Percentiles rank a stretch among this genome's conserved stretches.
phyloP scores from a whole-genome alignment of 2,113 vertebrate species.

The Puffinus mauretanicus region DNA sequence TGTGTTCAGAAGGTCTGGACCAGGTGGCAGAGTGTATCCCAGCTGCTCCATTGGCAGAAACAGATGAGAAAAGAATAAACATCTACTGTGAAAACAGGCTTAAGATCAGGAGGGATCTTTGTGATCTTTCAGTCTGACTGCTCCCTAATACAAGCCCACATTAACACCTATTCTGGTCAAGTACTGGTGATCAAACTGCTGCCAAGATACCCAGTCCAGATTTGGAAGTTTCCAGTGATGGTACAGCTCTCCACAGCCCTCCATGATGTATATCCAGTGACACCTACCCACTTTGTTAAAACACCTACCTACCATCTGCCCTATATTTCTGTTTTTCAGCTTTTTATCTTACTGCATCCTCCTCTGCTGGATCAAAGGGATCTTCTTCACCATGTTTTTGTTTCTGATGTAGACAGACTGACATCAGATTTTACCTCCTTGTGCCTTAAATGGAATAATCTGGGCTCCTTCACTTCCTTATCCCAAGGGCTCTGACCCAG shows the following conservation, averaged over 20 bases:
- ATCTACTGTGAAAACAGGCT: background rate
- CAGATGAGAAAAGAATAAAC: background rate
- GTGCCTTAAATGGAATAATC: background rate
- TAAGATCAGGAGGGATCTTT: background rate
- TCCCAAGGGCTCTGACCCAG: background rate
- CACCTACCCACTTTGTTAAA: background rate
- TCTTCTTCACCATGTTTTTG: background rate
- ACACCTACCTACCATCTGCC: background rate
- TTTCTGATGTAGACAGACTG: background rate
- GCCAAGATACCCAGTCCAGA: background rate
- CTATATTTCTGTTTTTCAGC: background rate
- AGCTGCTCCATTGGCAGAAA: background rate
- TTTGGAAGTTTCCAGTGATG: background rate
- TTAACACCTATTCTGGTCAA: background rate
- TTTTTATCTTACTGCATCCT: background rate
- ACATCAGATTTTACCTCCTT: background rate
- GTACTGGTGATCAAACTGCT: background rate
- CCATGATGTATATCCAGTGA: background rate
- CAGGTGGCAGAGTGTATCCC: background rate
- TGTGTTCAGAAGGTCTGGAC: background rate
- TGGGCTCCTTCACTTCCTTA: background rate
- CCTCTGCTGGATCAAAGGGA: background rate
- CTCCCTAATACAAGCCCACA: background rate
- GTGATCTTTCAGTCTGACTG: background rate
- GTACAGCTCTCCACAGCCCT: background rate